These are phyloP conservation scores for Pteropus rufus DNA, from an alignment of 2,797 vertebrate genomes.

Conservation along the genomic window DNA sequence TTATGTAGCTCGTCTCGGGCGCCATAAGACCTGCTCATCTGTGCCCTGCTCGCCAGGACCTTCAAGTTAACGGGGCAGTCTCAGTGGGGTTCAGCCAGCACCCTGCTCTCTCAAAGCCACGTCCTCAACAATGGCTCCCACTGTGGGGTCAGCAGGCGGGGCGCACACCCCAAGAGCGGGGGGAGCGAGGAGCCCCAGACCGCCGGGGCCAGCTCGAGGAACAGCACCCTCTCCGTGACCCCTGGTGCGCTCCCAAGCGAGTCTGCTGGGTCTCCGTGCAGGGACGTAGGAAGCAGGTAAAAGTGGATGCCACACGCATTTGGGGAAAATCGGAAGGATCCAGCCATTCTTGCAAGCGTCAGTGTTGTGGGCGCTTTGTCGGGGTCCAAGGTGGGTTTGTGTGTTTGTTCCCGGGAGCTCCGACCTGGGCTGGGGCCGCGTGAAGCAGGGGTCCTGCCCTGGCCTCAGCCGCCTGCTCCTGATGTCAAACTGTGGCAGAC, in stretches of 20 bases:
- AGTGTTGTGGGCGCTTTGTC: not conserved
- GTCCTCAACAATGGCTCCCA: too few species aligned
- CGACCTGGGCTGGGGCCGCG: not conserved
- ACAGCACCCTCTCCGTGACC: rapidly evolving
- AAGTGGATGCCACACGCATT: not conserved
- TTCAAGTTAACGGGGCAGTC: too few species aligned
- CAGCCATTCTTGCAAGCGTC: not conserved
- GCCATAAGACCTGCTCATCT: not conserved
- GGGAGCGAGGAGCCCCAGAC: too few species aligned
- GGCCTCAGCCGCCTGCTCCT: too few species aligned
- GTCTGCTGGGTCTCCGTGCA: conserved; percentile 28
- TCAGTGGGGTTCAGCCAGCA: not conserved
- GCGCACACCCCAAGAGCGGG: too few species aligned
- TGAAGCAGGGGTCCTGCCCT: rapidly evolving
- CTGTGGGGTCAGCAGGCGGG: too few species aligned
- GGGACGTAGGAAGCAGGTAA: conserved; percentile 42
- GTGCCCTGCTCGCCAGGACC: too few species aligned
- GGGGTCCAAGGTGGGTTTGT: not conserved
- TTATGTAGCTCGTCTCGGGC: not conserved
- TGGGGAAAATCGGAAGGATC: not conserved
- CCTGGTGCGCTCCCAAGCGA: not conserved
- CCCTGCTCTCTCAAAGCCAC: too few species aligned
- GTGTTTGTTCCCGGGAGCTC: not conserved
- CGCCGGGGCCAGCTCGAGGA: rapidly evolving
- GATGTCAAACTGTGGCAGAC: too few species aligned